Evolutionary conservation across 2,797 vertebrate species (phyloP), one percentile per base, ranked within the genome.

Genomic region (Ambastaia sidthimunki): DNA sequence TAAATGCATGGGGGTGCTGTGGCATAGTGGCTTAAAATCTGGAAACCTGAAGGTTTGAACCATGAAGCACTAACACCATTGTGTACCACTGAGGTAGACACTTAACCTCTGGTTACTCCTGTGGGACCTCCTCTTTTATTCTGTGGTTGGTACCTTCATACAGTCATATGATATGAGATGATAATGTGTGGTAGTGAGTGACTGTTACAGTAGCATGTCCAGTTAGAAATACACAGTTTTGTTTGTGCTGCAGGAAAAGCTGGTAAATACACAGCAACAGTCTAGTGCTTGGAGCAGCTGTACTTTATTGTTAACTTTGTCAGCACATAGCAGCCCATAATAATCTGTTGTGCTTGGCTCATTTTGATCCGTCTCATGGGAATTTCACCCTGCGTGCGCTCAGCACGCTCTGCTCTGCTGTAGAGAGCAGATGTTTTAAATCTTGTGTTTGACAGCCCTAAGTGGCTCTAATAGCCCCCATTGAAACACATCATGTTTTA

Each of bases 401-500:
- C 86, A 71, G 90, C 90, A 90, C 89, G 89, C n/a, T n/a, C n/a
- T 89, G 85, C 86, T 83, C 85, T 3, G 82, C 83, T 59, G 71
- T n/a, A 13, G 16, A 88, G 88, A 85, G 87, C 86, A 91, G 79
- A 74, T 86, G 82, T 79, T 83, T 67, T 71, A 69, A 90, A 89
- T 85, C 86, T 74, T 7, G 84, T 79, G 83, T 86, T 65, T 87
- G 90, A 87, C 82, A 85, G 89, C 44, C 66, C n/a, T 87, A 85
- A 81, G 85, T 25, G 48, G 65, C 86, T 82, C 52, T 62, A 85
- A 80, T 85, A 84, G 85, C 82, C 84, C 52, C 79, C 76, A 73
- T 72, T 80, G 50, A 81, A 83, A 81, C 6, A 74, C 82, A 83
- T 87, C 69, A 52, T 10, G 21, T 69, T 52, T 65, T 21, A 37